These are phyloP conservation scores for Monodelphis domestica DNA, from an alignment of 2,797 vertebrate genomes.

Conservation along the genomic window DNA sequence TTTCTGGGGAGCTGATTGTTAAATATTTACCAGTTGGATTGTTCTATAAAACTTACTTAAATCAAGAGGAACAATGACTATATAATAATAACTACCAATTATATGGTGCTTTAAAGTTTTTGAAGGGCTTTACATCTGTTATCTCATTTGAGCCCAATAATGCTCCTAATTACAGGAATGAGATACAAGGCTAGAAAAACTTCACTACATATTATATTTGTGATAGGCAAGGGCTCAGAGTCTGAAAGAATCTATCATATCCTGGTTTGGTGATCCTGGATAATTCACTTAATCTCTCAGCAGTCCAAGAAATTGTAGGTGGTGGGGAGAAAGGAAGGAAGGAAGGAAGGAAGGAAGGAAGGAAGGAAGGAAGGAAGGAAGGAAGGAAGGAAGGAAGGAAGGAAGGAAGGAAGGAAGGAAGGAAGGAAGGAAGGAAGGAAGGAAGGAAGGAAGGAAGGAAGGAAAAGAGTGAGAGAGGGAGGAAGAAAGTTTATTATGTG, in stretches of 20 bases:
- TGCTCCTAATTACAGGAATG: not conserved
- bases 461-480: no score
- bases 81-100: not conserved
- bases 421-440: no score
- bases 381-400: no score
- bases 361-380: not conserved
- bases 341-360: not conserved
- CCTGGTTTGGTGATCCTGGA: not conserved
- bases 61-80: not conserved
- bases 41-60: not conserved
- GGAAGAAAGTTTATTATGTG: no score
- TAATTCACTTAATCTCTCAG: not conserved
- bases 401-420: no score
- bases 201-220: not conserved
- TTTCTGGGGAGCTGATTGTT: not conserved
- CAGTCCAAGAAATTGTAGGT: not conserved
- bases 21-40: not conserved
- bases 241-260: not conserved
- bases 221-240: not conserved
- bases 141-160: not conserved
- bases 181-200: not conserved
- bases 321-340: not conserved
- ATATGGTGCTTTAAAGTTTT: not conserved
- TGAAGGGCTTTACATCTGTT: not conserved
- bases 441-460: no score